Evolutionary conservation across 2,113 vertebrate genomes (phyloP).

Genomic region (Holacanthus passer): DNA sequence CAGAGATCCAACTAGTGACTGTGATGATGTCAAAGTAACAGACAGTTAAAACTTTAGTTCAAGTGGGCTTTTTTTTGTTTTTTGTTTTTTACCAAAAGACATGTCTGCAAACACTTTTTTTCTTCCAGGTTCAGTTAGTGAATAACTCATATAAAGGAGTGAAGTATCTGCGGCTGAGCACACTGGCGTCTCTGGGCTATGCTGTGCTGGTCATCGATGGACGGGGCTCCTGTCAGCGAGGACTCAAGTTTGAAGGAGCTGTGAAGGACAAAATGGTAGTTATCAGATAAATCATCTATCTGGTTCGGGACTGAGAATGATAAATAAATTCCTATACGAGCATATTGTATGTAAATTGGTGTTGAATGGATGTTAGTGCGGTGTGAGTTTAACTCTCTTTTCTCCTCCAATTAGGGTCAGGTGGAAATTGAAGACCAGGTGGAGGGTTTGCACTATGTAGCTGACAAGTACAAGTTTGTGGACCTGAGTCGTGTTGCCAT

Average conservation of each 20-base stretch:
- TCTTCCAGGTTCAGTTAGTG: slow-evolving; percentile 92
- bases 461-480: slow-evolving; percentile 93
- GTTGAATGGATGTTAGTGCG: not conserved
- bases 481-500: slow-evolving; percentile 95
- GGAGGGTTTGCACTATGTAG: slow-evolving; percentile 93
- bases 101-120: not conserved
- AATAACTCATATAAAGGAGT: slow-evolving; percentile 97
- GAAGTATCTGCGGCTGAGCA: slow-evolving; percentile 94
- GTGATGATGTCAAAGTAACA: not conserved
- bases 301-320: not conserved
- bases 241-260: slow-evolving; percentile 94
- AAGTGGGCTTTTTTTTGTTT: too few species aligned
- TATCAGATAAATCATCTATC: not conserved
- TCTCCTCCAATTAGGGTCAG: slow-evolving; percentile 85
- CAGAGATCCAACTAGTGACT: not conserved
- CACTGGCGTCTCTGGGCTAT: slow-evolving; percentile 92
- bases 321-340: too few species aligned
- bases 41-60: not conserved
- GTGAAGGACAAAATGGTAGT: slow-evolving; percentile 95
- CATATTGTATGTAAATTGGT: not conserved
- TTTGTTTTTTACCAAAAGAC: not conserved
- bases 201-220: slow-evolving; percentile 95
- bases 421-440: slow-evolving; percentile 98
- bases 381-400: not conserved
- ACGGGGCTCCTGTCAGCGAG: slow-evolving; percentile 93